Percentiles rank a stretch among this genome's conserved stretches.
These are phyloP conservation scores for Hoplodrina blanda DNA, from an alignment of 2,888 invertebrate genomes.

Conservation along the genomic window DNA sequence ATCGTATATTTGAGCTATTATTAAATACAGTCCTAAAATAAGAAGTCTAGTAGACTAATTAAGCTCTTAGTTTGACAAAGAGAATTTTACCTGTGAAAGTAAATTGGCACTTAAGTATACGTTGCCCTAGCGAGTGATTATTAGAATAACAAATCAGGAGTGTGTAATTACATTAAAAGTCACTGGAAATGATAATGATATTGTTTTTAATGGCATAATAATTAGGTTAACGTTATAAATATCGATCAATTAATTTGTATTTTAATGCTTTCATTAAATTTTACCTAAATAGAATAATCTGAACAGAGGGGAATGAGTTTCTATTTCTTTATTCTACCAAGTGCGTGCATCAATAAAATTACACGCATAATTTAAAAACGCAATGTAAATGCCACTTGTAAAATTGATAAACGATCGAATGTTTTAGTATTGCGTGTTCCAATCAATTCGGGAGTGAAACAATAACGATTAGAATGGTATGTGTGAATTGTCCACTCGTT, in stretches of 20 bases:
- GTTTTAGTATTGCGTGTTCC: constrained; percentile 46
- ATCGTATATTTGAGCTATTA: background rate
- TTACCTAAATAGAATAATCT: background rate
- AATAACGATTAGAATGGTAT: constrained; percentile 49
- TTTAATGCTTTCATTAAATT: constrained; percentile 4
- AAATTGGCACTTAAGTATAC: constrained; percentile 31
- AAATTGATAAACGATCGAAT: constrained; percentile 48
- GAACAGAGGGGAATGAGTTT: background rate
- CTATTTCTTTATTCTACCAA: background rate
- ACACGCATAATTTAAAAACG: constrained; percentile 19
- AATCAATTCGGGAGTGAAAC: constrained; percentile 44
- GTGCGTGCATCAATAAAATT: constrained; percentile 30
- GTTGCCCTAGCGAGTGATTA: constrained; percentile 14
- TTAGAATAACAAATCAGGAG: constrained; percentile 16
- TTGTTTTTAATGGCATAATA: constrained; percentile 3
- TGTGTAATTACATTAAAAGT: constrained; percentile 6
- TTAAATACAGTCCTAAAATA: constrained; percentile 19
- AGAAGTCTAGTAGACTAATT: constrained; percentile 16
- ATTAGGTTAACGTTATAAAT: constrained; percentile 4
- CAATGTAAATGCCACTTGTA: constrained; percentile 33
- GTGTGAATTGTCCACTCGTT: constrained; percentile 55
- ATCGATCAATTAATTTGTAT: constrained; percentile 10
- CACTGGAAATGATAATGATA: constrained; percentile 19
- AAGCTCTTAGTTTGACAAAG: constrained; percentile 7
- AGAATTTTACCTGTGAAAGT: background rate